Conservation (phyloP, 2,113 vertebrate genomes). For the Otus sunia region DNA sequence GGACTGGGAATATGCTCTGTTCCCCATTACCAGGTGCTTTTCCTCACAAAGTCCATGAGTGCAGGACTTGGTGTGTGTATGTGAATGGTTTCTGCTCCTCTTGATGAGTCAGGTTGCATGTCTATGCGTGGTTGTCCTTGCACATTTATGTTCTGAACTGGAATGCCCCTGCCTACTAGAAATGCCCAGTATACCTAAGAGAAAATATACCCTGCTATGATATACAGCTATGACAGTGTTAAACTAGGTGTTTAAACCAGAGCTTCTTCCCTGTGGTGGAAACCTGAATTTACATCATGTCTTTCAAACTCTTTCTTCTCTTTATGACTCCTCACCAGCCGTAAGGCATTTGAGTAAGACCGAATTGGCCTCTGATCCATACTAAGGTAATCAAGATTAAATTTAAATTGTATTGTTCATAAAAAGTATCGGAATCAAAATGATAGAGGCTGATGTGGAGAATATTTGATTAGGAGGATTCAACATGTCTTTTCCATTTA, state of each 20-base stretch:
- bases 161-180: fast-evolving
- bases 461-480: neutral
- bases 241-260: neutral
- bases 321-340: neutral
- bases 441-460: neutral
- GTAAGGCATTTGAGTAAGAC: neutral
- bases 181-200: neutral
- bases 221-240: fast-evolving
- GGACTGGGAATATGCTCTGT: neutral
- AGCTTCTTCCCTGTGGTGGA: neutral
- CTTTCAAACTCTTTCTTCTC: neutral
- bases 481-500: neutral
- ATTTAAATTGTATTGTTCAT: neutral
- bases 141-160: neutral
- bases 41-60: neutral
- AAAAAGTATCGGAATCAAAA: neutral
- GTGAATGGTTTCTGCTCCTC: neutral
- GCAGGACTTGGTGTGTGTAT: neutral
- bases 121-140: fast-evolving
- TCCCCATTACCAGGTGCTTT: neutral
- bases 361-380: neutral
- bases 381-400: neutral
- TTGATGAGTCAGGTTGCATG: neutral
- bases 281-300: neutral
- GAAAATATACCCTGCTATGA: neutral